phyloP scores from a whole-genome alignment of 2,113 vertebrate genomes.

The Oryzias melastigma region DNA sequence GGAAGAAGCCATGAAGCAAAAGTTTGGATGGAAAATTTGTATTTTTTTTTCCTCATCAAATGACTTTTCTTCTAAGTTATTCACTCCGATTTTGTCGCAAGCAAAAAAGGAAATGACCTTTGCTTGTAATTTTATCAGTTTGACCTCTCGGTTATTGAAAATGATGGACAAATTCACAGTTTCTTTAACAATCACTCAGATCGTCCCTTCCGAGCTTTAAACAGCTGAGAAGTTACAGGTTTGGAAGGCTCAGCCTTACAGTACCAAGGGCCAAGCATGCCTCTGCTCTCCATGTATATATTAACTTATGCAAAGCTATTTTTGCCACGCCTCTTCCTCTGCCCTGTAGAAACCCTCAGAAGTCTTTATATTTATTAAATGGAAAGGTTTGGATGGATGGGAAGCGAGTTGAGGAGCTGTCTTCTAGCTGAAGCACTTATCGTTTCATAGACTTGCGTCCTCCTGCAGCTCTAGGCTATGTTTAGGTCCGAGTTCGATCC shows the following conservation, averaged over 20 bases:
- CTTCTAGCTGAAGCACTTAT: constrained; percentile 34
- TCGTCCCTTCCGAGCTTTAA: no score
- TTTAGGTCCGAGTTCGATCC: constrained; percentile 9
- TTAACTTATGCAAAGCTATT: no score
- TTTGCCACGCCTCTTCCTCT: no score
- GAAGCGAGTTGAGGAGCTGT: constrained; percentile 17
- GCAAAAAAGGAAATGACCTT: not conserved
- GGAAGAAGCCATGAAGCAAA: constrained; percentile 50
- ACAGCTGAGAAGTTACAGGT: no score
- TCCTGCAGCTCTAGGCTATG: constrained; percentile 2
- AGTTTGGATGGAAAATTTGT: not conserved
- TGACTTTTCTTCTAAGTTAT: not conserved
- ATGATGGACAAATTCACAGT: not conserved
- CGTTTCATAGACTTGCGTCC: constrained; percentile 34
- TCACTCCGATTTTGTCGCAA: not conserved
- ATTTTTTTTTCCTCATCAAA: not conserved
- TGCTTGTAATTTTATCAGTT: not conserved
- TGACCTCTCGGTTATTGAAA: not conserved
- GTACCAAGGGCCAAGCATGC: no score
- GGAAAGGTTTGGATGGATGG: no score
- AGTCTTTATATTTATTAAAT: no score
- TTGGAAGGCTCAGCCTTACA: no score
- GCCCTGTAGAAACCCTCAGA: no score
- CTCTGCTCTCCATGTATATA: no score
- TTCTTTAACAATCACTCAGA: no score